Base-by-base conservation (phyloP, 2,888 invertebrate species). In the Itoplectis maculator region DNA sequence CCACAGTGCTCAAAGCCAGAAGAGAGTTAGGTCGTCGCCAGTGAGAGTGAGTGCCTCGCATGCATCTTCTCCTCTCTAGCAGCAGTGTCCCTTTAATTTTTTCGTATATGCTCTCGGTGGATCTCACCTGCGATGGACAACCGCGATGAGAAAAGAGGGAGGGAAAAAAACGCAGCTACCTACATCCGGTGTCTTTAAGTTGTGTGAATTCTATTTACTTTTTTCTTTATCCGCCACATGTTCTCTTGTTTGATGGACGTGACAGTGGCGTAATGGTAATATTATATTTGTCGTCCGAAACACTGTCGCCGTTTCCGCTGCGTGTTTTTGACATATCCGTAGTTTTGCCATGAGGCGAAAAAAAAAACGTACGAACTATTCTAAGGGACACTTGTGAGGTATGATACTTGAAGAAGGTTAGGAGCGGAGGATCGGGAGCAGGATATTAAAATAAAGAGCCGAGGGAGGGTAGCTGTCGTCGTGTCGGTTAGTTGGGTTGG, bases 361-460 rank as follows among this genome's bases (percentile, higher is more conserved):
- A 35, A 65, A 37, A 79, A 72, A n/a, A n/a, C n/a, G 72, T 70
- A 63, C 45, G 61, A 72, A 65, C 66, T 79, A 47, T 72, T 79
- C 73, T 73, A 47, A n/a, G 47, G 37, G 37, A 59, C 23, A 63
- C 66, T 76, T 54, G 35, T 18, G 59, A 35, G 47, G 37, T 29
- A 6, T 20, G n/a, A 59, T 20, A n/a, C 65, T 23, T 20, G 65
- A 65, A 20, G 66, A 49, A 51, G 76, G 66, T 61, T 70, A 70
- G 66, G 76, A 29, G 29, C 29, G 45, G 66, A 81, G 76, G 47
- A 59, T 56, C 40, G 66, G 54, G 65, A 81, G 63, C 77, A 82
- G 72, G 47, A 79, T 86, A 86, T 88, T 86, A 87, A 89, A 89
- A 88, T 87, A 87, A 86, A 85, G 84, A 82, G 82, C 23, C 74